These are phyloP conservation scores for Danio kyathit DNA, from an alignment of 2,797 vertebrate genomes.

Conservation along the genomic window DNA sequence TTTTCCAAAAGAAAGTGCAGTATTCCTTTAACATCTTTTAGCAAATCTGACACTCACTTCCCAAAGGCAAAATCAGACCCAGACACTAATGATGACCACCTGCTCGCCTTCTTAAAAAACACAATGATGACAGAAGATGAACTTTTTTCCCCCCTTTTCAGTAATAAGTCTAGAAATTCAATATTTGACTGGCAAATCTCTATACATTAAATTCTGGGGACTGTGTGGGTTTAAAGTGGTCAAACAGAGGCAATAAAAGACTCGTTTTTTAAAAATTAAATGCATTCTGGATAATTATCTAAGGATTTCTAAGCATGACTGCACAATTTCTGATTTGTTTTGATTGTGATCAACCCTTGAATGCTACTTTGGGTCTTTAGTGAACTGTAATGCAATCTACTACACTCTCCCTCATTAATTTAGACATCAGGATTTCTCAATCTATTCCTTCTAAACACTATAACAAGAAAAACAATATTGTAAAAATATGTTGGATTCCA, in stretches of 20 bases:
- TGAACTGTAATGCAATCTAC: no score
- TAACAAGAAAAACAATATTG: no score
- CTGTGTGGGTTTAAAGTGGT: neutral
- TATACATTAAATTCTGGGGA: neutral
- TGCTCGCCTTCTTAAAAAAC: neutral
- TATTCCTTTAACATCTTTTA: no score
- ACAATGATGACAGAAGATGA: conserved; percentile 8
- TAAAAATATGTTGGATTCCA: no score
- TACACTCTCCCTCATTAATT: no score
- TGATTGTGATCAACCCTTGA: neutral
- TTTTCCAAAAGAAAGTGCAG: no score
- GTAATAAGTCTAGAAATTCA: neutral
- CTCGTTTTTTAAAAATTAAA: neutral
- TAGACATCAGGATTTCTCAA: no score
- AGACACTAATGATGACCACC: conserved; percentile 19
- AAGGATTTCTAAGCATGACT: neutral
- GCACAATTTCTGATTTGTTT: neutral
- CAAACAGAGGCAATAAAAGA: neutral
- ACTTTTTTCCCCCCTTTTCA: neutral
- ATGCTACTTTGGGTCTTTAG: no score
- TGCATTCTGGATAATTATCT: neutral
- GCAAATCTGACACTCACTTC: neutral
- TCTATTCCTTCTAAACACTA: no score
- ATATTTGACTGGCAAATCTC: neutral
- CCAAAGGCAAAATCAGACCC: conserved; percentile 17